These are phyloP conservation scores for Ophiothrix spiculata DNA, from an alignment of 35 echinoderm and acorn worm species.

Conservation along the genomic window DNA sequence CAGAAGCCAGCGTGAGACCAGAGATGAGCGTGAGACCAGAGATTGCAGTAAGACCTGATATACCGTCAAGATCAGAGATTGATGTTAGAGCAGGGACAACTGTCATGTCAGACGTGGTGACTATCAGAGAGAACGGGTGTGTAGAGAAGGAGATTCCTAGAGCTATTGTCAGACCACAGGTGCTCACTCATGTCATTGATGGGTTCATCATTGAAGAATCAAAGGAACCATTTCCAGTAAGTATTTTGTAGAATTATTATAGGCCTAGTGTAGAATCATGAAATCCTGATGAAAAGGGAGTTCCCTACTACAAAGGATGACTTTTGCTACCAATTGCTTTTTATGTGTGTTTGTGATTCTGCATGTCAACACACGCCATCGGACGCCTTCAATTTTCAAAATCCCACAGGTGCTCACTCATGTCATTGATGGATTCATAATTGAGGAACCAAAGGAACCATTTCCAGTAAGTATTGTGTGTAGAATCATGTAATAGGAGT, in stretches of 20 bases:
- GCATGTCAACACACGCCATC: no score
- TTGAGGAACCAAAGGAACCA: constrained; percentile 96
- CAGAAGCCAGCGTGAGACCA: background rate
- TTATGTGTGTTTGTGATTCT: no score
- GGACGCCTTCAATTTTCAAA: no score
- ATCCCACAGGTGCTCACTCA: constrained; percentile 94
- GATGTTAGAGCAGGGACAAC: background rate
- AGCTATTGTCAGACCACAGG: constrained; percentile 85
- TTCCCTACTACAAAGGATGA: no score
- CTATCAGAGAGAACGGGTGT: constrained; percentile 27
- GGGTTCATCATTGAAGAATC: constrained; percentile 99
- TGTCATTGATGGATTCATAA: constrained; percentile 97
- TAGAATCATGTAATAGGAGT: no score
- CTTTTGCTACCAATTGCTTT: no score
- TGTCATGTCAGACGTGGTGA: constrained; percentile 34
- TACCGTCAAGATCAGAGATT: background rate
- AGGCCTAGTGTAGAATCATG: no score
- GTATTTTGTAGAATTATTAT: no score
- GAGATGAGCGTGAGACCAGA: background rate
- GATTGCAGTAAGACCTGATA: background rate
- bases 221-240: constrained; percentile 96
- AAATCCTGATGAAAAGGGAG: no score
- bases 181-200: constrained; percentile 97
- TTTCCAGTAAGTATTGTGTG: constrained; percentile 80
- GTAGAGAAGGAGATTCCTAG: constrained; percentile 64